Percentiles rank a stretch among this genome's conserved stretches.
Conservation (phyloP, 1,140 invertebrate species). For the Temnothorax curvispinosus region DNA sequence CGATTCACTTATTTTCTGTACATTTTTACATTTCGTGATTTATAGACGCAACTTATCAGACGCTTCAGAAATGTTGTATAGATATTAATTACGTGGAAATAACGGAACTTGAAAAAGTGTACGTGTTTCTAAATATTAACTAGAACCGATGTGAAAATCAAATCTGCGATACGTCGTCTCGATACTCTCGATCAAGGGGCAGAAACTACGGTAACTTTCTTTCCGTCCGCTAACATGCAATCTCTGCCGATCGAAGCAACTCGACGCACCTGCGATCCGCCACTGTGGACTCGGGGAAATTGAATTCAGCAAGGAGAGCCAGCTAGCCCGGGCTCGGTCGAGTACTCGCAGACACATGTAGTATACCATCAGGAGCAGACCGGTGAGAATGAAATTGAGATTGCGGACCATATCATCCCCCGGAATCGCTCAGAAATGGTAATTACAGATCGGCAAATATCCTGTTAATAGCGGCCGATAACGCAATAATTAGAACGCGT, state of each 20-base stretch:
- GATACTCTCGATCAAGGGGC: constrained; percentile 8
- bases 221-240: constrained; percentile 28
- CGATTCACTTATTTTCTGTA: not conserved
- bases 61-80: not conserved
- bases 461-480: constrained; percentile 34
- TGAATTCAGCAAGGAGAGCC: constrained; percentile 53
- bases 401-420: constrained; percentile 36
- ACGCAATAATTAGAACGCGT: not conserved
- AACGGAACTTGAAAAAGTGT: too few species aligned
- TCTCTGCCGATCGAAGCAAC: constrained; percentile 41
- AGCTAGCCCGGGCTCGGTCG: not conserved
- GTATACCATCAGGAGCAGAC: not conserved
- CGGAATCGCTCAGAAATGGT: constrained; percentile 29
- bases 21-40: not conserved
- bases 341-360: constrained; percentile 45
- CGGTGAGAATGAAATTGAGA: constrained; percentile 51
- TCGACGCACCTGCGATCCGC: constrained; percentile 47
- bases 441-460: constrained; percentile 67
- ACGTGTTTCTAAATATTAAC: not conserved
- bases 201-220: constrained; percentile 32
- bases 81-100: too few species aligned
- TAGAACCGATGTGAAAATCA: not conserved
- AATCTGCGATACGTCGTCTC: not conserved
- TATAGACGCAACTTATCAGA: not conserved
- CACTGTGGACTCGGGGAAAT: constrained; percentile 58